Evolutionary conservation across 2,113 vertebrate genomes (phyloP).

Genomic region (Scartelaos histophorus): DNA sequence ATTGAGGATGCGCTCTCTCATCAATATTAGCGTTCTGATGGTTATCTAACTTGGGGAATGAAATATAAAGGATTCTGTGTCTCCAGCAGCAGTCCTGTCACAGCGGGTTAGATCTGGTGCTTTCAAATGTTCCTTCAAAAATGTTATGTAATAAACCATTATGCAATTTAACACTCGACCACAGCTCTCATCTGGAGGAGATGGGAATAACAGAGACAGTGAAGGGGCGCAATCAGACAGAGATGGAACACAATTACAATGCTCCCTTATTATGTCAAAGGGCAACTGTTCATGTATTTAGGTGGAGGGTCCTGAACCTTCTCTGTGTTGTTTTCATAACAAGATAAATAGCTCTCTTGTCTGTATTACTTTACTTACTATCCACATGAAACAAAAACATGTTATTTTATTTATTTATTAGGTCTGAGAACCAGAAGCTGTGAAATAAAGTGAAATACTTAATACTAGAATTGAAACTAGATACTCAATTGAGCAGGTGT

Average conservation of each 20-base stretch:
- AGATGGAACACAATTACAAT: constrained; percentile 15
- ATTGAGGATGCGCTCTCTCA: background rate
- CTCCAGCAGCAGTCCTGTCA: constrained; percentile 22
- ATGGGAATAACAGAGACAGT: constrained; percentile 25
- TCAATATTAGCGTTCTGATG: constrained; percentile 3
- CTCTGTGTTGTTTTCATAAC: too few relatives aligned
- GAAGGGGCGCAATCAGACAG: constrained; percentile 8
- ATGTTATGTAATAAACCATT: constrained; percentile 44
- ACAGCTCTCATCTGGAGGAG: constrained; percentile 17
- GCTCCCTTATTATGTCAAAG: background rate
- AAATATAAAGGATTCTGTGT: constrained; percentile 2
- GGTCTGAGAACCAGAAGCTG: too few relatives aligned
- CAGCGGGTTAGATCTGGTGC: constrained; percentile 21
- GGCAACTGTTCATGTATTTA: too few relatives aligned
- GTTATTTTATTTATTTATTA: too few relatives aligned
- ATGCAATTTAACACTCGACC: constrained; percentile 36
- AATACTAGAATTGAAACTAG: too few relatives aligned
- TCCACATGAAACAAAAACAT: too few relatives aligned
- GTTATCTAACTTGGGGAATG: constrained; percentile 1
- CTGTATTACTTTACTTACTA: too few relatives aligned
- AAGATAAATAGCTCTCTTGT: too few relatives aligned
- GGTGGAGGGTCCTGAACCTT: too few relatives aligned
- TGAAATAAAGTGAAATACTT: too few relatives aligned
- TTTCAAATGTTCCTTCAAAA: constrained; percentile 14
- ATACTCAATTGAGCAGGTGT: too few relatives aligned